Percentiles rank a stretch among this genome's conserved stretches.
Evolutionary conservation across 2,113 vertebrate species (phyloP).

Genomic region (Lagopus leucura): DNA sequence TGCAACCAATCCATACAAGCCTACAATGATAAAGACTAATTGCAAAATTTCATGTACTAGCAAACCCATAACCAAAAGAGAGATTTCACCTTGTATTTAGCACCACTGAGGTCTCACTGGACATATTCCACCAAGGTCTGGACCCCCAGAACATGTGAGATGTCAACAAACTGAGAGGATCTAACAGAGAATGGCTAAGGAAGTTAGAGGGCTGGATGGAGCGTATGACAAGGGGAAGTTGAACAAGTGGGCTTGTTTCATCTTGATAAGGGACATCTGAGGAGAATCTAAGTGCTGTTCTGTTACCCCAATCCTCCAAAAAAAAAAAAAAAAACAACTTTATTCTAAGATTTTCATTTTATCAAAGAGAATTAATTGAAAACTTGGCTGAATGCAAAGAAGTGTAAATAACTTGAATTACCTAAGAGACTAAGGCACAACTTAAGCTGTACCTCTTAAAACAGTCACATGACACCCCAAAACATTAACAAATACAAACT

Average conservation of each 20-base stretch:
- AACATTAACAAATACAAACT: neutral
- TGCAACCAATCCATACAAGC: neutral
- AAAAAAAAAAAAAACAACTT: too few species aligned
- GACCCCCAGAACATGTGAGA: neutral
- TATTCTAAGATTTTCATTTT: neutral
- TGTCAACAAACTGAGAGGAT: neutral
- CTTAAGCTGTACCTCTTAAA: neutral
- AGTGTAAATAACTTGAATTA: neutral
- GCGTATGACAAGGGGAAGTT: neutral
- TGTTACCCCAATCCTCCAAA: neutral
- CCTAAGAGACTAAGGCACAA: neutral
- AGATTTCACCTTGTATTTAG: neutral
- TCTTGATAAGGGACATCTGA: neutral
- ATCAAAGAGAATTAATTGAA: neutral
- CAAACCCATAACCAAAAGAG: neutral
- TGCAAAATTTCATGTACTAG: neutral
- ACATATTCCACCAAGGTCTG: neutral
- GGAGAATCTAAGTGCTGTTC: neutral
- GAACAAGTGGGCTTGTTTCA: neutral
- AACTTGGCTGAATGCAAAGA: neutral
- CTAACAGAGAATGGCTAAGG: neutral
- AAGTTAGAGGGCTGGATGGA: neutral
- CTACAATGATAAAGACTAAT: too few species aligned
- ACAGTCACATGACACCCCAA: neutral
- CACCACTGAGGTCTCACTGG: neutral